A percentile compares a stretch with the other conserved stretches of the same genome.
These are phyloP conservation scores for Alosa sapidissima DNA, from an alignment of 2,797 vertebrate species.

Conservation along the genomic window DNA sequence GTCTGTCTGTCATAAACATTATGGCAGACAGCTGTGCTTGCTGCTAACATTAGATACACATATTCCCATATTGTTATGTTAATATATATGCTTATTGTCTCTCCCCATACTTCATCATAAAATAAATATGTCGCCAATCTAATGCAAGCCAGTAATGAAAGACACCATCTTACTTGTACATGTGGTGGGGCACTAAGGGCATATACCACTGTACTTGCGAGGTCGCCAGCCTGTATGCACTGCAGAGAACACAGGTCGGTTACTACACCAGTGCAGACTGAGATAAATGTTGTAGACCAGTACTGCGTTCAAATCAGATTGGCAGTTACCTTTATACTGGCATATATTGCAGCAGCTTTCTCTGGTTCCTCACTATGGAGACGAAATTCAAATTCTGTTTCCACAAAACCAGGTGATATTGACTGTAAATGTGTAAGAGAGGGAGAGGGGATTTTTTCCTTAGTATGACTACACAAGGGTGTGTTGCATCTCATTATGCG, in stretches of 20 bases:
- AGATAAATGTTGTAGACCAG: slow-evolving; percentile 38
- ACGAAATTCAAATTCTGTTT: slow-evolving; percentile 80
- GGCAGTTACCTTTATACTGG: slow-evolving; percentile 74
- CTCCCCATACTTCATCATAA: too few species aligned
- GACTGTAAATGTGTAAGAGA: slow-evolving; percentile 65
- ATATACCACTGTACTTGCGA: slow-evolving; percentile 80
- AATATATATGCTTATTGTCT: too few species aligned
- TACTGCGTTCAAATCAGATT: too few species aligned
- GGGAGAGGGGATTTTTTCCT: slow-evolving; percentile 32
- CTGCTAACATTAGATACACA: too few species aligned
- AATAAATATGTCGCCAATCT: too few species aligned
- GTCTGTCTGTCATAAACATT: too few species aligned
- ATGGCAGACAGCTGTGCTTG: too few species aligned
- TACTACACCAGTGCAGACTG: not conserved
- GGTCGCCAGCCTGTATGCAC: slow-evolving; percentile 83
- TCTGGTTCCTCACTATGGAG: slow-evolving; percentile 72
- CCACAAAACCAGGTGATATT: slow-evolving; percentile 87
- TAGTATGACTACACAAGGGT: too few species aligned
- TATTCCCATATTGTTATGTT: too few species aligned
- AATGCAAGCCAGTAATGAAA: too few species aligned
- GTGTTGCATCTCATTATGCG: not conserved
- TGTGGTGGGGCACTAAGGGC: slow-evolving; percentile 82
- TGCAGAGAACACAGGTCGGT: slow-evolving; percentile 34
- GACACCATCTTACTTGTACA: slow-evolving; percentile 72
- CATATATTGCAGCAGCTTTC: slow-evolving; percentile 74